Conservation (phyloP, 2,113 vertebrate species). For the Catharus minimus region DNA sequence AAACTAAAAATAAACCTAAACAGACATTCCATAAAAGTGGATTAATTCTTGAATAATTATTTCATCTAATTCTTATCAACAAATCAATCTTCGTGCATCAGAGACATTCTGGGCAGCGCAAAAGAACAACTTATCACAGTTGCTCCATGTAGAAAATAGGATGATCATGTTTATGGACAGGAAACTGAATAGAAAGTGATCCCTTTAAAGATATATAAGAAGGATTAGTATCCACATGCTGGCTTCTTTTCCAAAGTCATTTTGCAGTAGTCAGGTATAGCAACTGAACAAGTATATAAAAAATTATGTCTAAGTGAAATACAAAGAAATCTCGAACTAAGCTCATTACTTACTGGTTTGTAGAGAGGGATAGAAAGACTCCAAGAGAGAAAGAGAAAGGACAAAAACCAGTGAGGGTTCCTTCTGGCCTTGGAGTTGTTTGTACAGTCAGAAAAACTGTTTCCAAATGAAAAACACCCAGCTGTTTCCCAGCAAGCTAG, state of each 20-base stretch:
- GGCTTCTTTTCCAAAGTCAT: neutral
- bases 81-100: neutral
- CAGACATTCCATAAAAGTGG: neutral
- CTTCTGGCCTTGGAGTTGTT: neutral
- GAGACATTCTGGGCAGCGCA: neutral
- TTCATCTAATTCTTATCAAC: neutral
- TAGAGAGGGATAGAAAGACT: neutral
- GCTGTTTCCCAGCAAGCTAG: conserved; percentile 25
- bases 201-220: neutral
- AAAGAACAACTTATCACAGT: neutral
- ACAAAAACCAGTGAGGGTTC: neutral
- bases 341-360: neutral
- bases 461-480: conserved; percentile 12
- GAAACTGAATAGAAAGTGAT: neutral
- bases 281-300: neutral
- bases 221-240: neutral
- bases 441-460: neutral
- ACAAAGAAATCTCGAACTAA: conserved; percentile 16
- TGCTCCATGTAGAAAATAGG: neutral
- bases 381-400: conserved; percentile 24
- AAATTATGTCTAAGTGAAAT: neutral
- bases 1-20: neutral
- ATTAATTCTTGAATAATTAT: neutral
- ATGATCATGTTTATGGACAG: neutral
- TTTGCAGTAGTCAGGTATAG: neutral